These are phyloP conservation scores for Salminus brasiliensis DNA, from an alignment of 2,113 vertebrate species.

Conservation along the genomic window DNA sequence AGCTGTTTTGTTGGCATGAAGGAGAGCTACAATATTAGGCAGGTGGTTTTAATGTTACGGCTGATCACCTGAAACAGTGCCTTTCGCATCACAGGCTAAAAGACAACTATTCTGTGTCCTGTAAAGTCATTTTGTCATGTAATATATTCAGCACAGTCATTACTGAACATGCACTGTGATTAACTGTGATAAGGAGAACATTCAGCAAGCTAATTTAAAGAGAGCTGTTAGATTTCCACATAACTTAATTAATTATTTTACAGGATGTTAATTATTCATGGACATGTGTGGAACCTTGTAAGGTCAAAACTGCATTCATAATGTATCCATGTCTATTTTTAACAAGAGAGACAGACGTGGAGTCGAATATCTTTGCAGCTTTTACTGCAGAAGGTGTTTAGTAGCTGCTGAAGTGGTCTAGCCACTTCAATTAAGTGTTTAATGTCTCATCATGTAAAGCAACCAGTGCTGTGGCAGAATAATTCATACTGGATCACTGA, in stretches of 20 bases:
- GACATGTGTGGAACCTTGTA: conserved; percentile 84
- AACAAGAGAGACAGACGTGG: conserved; percentile 65
- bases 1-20: no score
- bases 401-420: not conserved
- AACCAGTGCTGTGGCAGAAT: not conserved
- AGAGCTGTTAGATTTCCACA: conserved; percentile 85
- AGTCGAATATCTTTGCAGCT: not conserved
- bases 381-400: not conserved
- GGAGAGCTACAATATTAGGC: no score
- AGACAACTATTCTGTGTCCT: not conserved
- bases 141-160: conserved; percentile 78
- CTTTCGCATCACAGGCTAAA: not conserved
- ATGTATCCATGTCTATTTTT: conserved; percentile 86
- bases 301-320: conserved; percentile 89
- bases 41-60: no score
- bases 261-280: conserved; percentile 83
- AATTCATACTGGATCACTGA: not conserved
- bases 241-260: conserved; percentile 90
- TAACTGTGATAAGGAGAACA: conserved; percentile 87
- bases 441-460: not conserved
- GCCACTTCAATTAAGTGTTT: not conserved
- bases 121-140: not conserved
- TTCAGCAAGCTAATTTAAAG: conserved; percentile 86
- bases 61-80: not conserved
- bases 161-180: conserved; percentile 83